Percentiles rank a stretch among this genome's conserved stretches.
Conservation (phyloP, 2,113 vertebrate genomes). For the Vulpes vulpes region DNA sequence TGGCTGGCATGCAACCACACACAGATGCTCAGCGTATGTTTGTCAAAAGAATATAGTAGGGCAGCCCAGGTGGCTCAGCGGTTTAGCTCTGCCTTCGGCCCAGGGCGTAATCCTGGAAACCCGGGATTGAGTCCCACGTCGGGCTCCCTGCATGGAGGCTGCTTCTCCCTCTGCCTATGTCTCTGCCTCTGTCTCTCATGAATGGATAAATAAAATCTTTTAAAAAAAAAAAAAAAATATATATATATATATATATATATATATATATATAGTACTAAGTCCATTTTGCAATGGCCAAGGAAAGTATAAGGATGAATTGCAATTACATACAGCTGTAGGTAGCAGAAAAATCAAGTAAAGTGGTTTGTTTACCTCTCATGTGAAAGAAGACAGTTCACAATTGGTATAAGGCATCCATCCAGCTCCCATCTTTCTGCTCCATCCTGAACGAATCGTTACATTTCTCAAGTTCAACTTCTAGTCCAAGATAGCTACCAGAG, state of each 20-base stretch:
- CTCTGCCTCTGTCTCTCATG: too few relatives aligned
- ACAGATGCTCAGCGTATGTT: background rate
- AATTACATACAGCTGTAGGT: background rate
- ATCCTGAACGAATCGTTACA: background rate
- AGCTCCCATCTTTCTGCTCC: background rate
- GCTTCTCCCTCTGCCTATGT: too few relatives aligned
- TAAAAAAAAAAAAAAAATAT: background rate
- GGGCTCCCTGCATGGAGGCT: too few relatives aligned
- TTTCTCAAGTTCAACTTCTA: background rate
- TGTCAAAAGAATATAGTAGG: background rate
- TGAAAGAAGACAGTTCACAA: background rate
- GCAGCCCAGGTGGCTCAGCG: too few relatives aligned
- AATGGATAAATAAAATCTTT: too few relatives aligned
- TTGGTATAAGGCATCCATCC: background rate
- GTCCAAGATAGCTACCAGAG: background rate
- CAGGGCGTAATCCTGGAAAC: too few relatives aligned
- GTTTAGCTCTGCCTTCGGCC: too few relatives aligned
- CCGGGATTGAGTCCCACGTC: too few relatives aligned
- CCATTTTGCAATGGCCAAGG: background rate
- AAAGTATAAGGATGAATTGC: background rate
- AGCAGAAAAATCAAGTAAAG: background rate
- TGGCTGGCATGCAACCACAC: background rate
- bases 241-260: background rate
- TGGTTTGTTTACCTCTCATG: background rate
- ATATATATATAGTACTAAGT: background rate